These are phyloP conservation scores for Bedellia somnulentella DNA, from an alignment of 2,888 invertebrate species.

Conservation along the genomic window DNA sequence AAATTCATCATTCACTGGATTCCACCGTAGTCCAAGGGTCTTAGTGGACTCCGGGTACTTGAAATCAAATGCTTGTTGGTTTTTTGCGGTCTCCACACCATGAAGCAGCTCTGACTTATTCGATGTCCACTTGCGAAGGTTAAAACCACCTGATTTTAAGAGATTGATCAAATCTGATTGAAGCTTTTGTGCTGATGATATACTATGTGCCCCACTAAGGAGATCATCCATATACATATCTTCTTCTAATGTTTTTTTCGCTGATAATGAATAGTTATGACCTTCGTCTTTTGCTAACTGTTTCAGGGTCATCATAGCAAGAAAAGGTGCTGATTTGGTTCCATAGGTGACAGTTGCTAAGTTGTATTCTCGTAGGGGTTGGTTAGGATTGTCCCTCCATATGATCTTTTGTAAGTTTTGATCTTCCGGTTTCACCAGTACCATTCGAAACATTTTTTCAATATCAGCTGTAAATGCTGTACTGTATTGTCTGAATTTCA, in stretches of 20 bases:
- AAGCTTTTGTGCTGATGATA: not conserved
- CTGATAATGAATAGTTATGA: not conserved
- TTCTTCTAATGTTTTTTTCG: not conserved
- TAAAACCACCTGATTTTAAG: conserved; percentile 1
- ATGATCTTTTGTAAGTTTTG: conserved; percentile 4
- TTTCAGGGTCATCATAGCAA: conserved; percentile 4
- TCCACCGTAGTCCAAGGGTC: conserved; percentile 1
- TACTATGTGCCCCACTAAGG: not conserved
- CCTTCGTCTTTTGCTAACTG: conserved; percentile 3
- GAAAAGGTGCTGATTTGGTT: conserved; percentile 2
- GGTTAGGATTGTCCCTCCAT: not conserved
- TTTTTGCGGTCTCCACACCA: not conserved
- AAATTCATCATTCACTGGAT: conserved; percentile 1
- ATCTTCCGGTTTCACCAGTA: conserved; percentile 1
- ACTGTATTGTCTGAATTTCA: not conserved
- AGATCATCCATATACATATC: conserved; percentile 4
- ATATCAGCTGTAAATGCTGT: not conserved
- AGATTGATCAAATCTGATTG: conserved; percentile 1
- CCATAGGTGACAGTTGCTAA: conserved; percentile 4
- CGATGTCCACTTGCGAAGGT: conserved; percentile 2
- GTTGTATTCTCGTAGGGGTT: conserved; percentile 1
- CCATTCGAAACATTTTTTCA: conserved; percentile 2
- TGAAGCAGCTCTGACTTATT: no score
- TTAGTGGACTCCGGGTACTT: not conserved
- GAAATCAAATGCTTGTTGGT: not conserved